Conservation (phyloP, 2,888 invertebrate species). For the Phengaris alcon region DNA sequence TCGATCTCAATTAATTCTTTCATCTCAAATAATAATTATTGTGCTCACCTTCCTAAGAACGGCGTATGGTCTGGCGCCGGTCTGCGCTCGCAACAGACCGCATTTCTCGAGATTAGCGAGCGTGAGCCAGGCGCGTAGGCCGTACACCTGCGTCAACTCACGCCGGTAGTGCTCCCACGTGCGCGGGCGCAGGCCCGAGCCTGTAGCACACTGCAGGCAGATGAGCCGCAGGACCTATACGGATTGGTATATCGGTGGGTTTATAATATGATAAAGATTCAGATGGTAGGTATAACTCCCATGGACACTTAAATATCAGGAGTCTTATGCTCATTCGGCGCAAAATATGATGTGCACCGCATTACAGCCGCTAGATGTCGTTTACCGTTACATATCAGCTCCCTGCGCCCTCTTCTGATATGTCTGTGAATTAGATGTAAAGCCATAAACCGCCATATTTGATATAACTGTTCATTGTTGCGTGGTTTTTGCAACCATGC, state of each 20-base stretch:
- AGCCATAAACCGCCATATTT: too few species aligned
- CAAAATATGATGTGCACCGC: too few species aligned
- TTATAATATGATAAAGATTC: too few species aligned
- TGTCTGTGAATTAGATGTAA: too few species aligned
- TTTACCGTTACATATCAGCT: too few species aligned
- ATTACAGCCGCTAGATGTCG: too few species aligned
- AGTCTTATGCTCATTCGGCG: too few species aligned
- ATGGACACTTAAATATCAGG: too few species aligned
- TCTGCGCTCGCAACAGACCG: slow-evolving; percentile 88
- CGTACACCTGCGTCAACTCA: slow-evolving; percentile 87
- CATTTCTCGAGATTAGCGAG: slow-evolving; percentile 92
- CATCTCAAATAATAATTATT: neutral
- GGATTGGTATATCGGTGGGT: neutral
- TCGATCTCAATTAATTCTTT: neutral
- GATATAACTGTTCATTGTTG: too few species aligned
- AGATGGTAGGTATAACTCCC: too few species aligned
- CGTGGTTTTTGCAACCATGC: too few species aligned
- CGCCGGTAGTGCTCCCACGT: slow-evolving; percentile 84
- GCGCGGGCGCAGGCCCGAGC: slow-evolving; percentile 95
- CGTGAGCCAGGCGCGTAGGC: slow-evolving; percentile 89
- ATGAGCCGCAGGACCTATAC: slow-evolving; percentile 89
- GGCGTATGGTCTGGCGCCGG: slow-evolving; percentile 85
- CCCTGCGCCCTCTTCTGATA: too few species aligned
- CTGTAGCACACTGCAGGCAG: slow-evolving; percentile 94
- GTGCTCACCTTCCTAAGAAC: slow-evolving; percentile 84